A percentile compares a stretch with the other conserved stretches of the same genome.
phyloP scores from a whole-genome alignment of 2,888 invertebrate species.

The Spisula subtruncata region DNA sequence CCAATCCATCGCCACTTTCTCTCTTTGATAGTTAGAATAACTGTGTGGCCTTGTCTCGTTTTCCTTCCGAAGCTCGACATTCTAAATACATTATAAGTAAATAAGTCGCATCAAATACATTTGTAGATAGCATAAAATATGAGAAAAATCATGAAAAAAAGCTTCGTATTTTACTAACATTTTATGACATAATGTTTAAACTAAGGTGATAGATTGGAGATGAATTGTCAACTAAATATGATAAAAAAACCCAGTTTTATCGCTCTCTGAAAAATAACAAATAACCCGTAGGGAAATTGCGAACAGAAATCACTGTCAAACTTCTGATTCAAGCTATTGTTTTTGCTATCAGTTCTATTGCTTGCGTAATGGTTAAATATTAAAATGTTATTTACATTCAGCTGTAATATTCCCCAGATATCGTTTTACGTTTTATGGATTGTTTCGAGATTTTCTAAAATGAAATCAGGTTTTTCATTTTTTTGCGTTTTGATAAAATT shows the following conservation, averaged over 20 bases:
- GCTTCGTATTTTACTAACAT: not conserved
- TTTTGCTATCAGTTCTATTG: not conserved
- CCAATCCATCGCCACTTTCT: too few relatives aligned
- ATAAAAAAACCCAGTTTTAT: not conserved
- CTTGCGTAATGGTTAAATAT: not conserved
- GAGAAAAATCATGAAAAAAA: not conserved
- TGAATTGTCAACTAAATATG: constrained; percentile 12
- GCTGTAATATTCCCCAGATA: too few relatives aligned
- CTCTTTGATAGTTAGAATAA: too few relatives aligned
- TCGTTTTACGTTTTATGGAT: too few relatives aligned
- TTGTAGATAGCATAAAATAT: not conserved
- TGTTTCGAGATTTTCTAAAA: too few relatives aligned
- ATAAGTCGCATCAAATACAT: too few relatives aligned
- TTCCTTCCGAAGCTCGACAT: too few relatives aligned
- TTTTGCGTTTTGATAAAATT: too few relatives aligned
- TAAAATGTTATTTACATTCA: not conserved
- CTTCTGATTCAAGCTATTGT: not conserved
- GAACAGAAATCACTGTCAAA: not conserved
- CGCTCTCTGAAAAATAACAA: not conserved
- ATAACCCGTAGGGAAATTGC: not conserved
- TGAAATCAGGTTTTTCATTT: too few relatives aligned
- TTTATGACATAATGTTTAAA: not conserved
- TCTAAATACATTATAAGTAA: too few relatives aligned
- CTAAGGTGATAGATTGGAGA: not conserved
- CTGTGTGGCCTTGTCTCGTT: too few relatives aligned